Evolutionary conservation across 2,888 invertebrate species (phyloP).

Genomic region (Volucella inanis): DNA sequence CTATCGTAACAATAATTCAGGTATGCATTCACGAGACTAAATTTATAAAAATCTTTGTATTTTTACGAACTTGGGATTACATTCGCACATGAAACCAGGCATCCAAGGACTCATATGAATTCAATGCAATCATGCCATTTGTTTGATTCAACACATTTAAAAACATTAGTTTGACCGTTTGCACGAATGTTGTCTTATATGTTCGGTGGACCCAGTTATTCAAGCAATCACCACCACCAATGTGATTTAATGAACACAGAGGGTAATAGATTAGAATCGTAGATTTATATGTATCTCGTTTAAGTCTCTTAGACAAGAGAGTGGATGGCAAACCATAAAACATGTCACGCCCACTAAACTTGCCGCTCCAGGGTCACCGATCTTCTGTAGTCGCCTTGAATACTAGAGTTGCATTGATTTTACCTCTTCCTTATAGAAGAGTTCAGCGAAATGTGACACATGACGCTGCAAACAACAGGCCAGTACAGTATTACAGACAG

Average conservation of each 20-base stretch:
- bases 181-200: slow-evolving; percentile 32
- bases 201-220: slow-evolving; percentile 39
- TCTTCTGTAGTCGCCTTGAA: slow-evolving; percentile 64
- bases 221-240: slow-evolving; percentile 15
- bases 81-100: slow-evolving; percentile 41
- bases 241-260: not conserved
- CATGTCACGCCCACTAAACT: slow-evolving; percentile 70
- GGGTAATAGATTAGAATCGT: slow-evolving; percentile 16
- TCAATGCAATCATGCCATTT: slow-evolving; percentile 51
- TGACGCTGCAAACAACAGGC: slow-evolving; percentile 8
- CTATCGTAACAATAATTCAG: too few species aligned
- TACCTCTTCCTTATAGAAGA: slow-evolving; percentile 25
- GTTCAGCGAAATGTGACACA: slow-evolving; percentile 65
- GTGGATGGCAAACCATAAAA: slow-evolving; percentile 57
- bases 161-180: slow-evolving; percentile 63
- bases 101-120: not conserved
- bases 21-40: too few species aligned
- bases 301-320: slow-evolving; percentile 37
- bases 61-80: slow-evolving; percentile 46
- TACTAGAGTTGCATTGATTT: slow-evolving; percentile 43
- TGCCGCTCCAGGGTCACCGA: slow-evolving; percentile 71
- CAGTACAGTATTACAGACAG: too few species aligned
- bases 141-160: slow-evolving; percentile 62
- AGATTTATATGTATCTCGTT: slow-evolving; percentile 13
- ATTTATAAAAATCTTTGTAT: slow-evolving; percentile 49